Evolutionary conservation across 64 coral and sea anemone genomes (phyloP), one percentile per base, ranked within the genome.

Genomic region (Platygyra sinensis): DNA sequence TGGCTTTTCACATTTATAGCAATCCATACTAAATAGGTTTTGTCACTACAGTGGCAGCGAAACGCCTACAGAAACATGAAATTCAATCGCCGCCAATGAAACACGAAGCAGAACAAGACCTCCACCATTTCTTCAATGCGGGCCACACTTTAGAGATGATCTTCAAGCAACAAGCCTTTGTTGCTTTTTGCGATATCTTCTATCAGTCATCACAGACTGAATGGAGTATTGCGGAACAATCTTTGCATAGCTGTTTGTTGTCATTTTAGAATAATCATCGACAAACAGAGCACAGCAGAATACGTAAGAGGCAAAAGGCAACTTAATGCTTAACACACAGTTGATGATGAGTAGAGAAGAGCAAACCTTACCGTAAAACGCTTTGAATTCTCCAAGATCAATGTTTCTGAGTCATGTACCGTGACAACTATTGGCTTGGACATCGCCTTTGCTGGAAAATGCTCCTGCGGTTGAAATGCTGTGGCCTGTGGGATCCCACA

Each of bases 191-290:
- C n/a, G 49, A 24, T 14, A 28, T 27, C 22, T 28, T 22, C 13
- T n/a, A 4, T 1, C 29, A 0, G 27, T 50, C 17, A 20, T 15
- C 59, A 32, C 31, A 65, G 33, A 64, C 39, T 32, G 2, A 36
- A 33, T 2, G 12, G 63, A 38, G 36, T 17, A 28, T 10, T 85
- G 62, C 13, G 15, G 22, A 14, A 67, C 15, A 14, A 57, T 79
- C 51, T 20, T 15, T 79, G 46, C 50, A 50, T 79, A 57, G 19
- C 76, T 55, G 76, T 79, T 79, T 85, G 62, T 72, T 85, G 51
- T 85, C 24, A 85, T 50, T 85, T 63, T 4, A 20, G 59, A 82
- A 82, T 55, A 55, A 85, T 52, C 62, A 5, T 33, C 62, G 63
- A 29, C 63, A 85, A 69, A 32, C 81, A 65, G 39, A 51, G 62